Evolutionary conservation across 2,113 vertebrate genomes (phyloP).

Genomic region (Lycaon pictus): DNA sequence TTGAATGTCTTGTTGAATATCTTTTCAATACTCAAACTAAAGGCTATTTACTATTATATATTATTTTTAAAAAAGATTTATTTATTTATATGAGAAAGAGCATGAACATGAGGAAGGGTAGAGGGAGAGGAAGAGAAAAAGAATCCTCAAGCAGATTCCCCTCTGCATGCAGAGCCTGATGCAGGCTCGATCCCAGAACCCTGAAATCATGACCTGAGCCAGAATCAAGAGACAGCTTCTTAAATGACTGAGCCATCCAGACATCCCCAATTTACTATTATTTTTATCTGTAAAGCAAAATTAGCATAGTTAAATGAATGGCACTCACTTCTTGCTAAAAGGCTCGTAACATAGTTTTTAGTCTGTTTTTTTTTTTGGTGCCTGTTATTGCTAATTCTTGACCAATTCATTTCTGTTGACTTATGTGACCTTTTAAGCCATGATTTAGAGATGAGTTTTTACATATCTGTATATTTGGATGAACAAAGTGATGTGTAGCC

Average conservation of each 20-base stretch:
- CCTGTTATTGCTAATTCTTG: neutral
- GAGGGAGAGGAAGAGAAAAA: neutral
- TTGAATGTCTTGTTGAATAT: neutral
- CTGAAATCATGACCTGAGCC: neutral
- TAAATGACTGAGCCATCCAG: neutral
- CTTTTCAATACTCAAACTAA: neutral
- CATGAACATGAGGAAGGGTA: neutral
- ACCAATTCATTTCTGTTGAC: neutral
- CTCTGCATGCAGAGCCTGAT: neutral
- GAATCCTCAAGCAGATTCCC: neutral
- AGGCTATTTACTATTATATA: neutral
- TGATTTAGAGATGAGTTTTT: slow-evolving; percentile 31
- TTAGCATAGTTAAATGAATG: neutral
- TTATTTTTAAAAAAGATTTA: neutral
- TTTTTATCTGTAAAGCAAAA: slow-evolving; percentile 28
- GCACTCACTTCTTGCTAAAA: neutral
- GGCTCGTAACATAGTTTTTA: neutral
- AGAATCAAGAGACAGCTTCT: neutral
- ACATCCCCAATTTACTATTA: neutral
- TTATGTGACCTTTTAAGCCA: neutral
- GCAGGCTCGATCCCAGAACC: neutral
- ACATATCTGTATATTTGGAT: neutral
- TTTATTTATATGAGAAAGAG: neutral
- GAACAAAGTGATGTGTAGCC: neutral
- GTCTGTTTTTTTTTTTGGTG: neutral